phyloP scores from a whole-genome alignment of 2,888 invertebrate genomes.

The Halictus ligatus region DNA sequence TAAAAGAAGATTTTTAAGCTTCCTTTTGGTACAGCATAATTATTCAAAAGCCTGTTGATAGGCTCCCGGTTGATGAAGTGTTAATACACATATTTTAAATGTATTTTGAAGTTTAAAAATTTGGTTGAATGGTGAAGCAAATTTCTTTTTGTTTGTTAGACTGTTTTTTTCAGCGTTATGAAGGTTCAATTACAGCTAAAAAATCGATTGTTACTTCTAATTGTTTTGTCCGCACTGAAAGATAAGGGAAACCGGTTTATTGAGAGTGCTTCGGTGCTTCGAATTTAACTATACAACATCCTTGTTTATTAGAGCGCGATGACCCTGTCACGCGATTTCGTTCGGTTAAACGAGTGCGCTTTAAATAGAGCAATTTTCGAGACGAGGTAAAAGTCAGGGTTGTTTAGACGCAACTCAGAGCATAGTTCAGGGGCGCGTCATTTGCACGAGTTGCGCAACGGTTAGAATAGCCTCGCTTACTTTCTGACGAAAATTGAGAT shows the following conservation, averaged over 20 bases:
- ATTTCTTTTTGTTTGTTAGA: too few species aligned
- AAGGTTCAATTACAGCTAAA: neutral
- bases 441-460: conserved; percentile 33
- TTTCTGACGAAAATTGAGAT: too few species aligned
- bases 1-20: too few species aligned
- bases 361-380: conserved; percentile 36
- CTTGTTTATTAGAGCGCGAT: conserved; percentile 1
- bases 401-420: conserved; percentile 18
- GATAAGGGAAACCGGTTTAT: neutral
- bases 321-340: neutral
- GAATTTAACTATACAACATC: conserved; percentile 17
- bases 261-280: neutral
- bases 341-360: conserved; percentile 7
- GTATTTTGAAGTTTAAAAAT: too few species aligned
- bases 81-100: too few species aligned
- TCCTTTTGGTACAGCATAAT: too few species aligned
- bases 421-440: conserved; percentile 39
- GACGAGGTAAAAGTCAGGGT: conserved; percentile 50
- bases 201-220: neutral
- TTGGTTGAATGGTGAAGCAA: too few species aligned
- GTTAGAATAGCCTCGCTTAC: too few species aligned
- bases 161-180: too few species aligned
- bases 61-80: too few species aligned
- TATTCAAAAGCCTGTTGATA: too few species aligned
- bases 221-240: neutral